A percentile compares a stretch with the other conserved stretches of the same genome.
Evolutionary conservation across 2,888 invertebrate genomes (phyloP).

Genomic region (Phengaris alcon): DNA sequence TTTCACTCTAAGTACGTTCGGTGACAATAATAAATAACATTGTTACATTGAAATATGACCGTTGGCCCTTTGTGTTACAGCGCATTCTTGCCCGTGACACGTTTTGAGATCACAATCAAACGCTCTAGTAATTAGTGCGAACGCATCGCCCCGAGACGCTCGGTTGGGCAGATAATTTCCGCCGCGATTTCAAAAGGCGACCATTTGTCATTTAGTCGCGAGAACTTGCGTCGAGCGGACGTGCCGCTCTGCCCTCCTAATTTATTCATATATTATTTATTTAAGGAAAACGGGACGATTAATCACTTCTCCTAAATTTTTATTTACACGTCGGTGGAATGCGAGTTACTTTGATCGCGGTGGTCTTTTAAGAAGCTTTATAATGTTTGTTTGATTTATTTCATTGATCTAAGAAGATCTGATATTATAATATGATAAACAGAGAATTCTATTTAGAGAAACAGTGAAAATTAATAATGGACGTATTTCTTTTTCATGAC

Average conservation of each 20-base stretch:
- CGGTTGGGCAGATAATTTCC: conserved; percentile 78
- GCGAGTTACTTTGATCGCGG: conserved; percentile 63
- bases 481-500: conserved; percentile 2
- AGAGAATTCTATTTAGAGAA: conserved; percentile 7
- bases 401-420: conserved; percentile 8
- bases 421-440: conserved; percentile 17
- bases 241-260: conserved; percentile 67
- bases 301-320: conserved; percentile 76
- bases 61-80: conserved; percentile 47
- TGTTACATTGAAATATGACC: conserved; percentile 45
- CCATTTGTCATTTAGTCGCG: conserved; percentile 77
- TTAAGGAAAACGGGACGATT: conserved; percentile 76
- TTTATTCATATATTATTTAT: conserved; percentile 79
- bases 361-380: conserved; percentile 59
- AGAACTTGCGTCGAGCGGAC: conserved; percentile 69
- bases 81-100: conserved; percentile 45
- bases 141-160: conserved; percentile 70
- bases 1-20: conserved; percentile 75
- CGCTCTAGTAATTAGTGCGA: conserved; percentile 75
- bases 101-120: conserved; percentile 70
- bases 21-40: conserved; percentile 65
- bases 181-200: conserved; percentile 74
- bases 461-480: conserved; percentile 10
- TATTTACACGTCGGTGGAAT: conserved; percentile 70
- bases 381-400: conserved; percentile 20